A percentile compares a stretch with the other conserved stretches of the same genome.
phyloP scores from a whole-genome alignment of 2,888 invertebrate genomes.

The Alloplasta piceator region DNA sequence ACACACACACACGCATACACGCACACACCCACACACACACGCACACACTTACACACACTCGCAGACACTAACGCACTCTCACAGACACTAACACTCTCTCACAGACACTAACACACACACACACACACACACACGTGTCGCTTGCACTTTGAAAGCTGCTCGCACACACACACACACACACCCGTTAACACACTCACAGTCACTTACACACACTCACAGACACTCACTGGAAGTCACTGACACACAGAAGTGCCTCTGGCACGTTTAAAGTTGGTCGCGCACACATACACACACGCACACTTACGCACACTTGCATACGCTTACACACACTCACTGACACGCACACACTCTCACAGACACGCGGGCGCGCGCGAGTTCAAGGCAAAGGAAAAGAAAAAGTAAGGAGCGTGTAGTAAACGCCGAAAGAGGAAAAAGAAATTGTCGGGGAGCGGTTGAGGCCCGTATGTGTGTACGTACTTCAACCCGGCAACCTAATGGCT shows the following conservation, averaged over 20 bases:
- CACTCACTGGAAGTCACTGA: too few relatives aligned
- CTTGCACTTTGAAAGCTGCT: too few relatives aligned
- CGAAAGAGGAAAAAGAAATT: constrained; percentile 65
- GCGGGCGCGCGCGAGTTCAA: constrained; percentile 7
- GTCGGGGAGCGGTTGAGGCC: constrained; percentile 67
- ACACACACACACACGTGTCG: too few relatives aligned
- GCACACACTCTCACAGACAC: background rate
- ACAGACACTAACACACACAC: too few relatives aligned
- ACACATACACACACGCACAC: background rate
- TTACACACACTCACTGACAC: background rate
- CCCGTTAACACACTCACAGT: too few relatives aligned
- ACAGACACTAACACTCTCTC: constrained; percentile 17
- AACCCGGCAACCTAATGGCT: constrained; percentile 74
- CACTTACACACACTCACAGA: too few relatives aligned
- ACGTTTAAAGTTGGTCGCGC: constrained; percentile 1
- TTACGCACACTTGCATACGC: constrained; percentile 23
- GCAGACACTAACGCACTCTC: constrained; percentile 27
- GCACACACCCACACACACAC: too few relatives aligned
- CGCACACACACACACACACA: too few relatives aligned
- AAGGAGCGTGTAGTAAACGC: constrained; percentile 34
- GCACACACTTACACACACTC: constrained; percentile 27
- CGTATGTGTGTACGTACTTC: constrained; percentile 69
- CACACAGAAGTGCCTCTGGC: constrained; percentile 31
- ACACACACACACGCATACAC: background rate
- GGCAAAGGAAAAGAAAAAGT: constrained; percentile 46